A percentile compares a stretch with the other conserved stretches of the same genome.
Conservation (phyloP, 2,113 vertebrate species). For the Felis catus region DNA sequence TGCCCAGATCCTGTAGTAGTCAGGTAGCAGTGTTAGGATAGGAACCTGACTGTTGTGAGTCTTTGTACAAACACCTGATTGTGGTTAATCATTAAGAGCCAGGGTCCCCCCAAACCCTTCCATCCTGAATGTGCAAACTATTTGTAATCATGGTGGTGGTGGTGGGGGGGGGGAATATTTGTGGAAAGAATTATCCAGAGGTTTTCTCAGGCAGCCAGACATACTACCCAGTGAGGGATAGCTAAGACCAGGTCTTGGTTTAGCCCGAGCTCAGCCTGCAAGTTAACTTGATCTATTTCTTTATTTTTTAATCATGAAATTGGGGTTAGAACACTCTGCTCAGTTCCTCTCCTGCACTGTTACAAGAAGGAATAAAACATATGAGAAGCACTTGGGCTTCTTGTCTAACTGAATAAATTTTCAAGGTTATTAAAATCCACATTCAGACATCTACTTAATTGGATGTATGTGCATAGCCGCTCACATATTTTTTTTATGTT, state of each 20-base stretch:
- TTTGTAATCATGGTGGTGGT: neutral
- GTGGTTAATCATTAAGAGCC: neutral
- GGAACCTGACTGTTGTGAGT: neutral
- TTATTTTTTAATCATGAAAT: neutral
- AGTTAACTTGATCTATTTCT: conserved; percentile 36
- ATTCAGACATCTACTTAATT: conserved; percentile 73
- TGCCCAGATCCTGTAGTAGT: neutral
- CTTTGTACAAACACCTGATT: neutral
- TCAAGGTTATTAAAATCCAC: conserved; percentile 75
- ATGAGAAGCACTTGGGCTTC: conserved; percentile 37
- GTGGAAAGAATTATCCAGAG: neutral
- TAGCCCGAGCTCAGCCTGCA: neutral
- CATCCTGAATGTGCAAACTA: neutral
- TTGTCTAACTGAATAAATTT: conserved; percentile 68
- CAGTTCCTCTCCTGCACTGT: neutral
- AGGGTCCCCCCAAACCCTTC: neutral
- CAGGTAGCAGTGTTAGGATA: neutral
- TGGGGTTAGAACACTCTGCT: neutral
- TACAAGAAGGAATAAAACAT: conserved; percentile 35
- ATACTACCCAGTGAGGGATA: neutral
- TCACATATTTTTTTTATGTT: conserved; percentile 29
- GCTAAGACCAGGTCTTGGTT: neutral
- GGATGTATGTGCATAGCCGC: conserved; percentile 57
- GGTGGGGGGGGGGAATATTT: neutral
- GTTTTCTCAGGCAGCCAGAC: neutral